Evolutionary conservation across 2,113 vertebrate species (phyloP).

Genomic region (Maccullochella peelii): DNA sequence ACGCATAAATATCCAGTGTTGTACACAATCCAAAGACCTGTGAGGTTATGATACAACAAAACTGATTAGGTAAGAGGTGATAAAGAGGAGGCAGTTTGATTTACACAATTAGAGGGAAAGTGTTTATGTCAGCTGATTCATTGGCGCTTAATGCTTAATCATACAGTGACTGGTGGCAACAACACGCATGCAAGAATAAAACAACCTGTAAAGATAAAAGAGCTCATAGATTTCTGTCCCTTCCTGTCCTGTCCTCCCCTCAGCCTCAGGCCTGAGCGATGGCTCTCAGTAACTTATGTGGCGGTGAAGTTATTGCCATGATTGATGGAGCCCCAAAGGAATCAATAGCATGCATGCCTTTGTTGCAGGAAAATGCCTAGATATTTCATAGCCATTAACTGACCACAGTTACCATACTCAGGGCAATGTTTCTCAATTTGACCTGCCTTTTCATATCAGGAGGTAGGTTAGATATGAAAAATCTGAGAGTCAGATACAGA

Average conservation of each 20-base stretch:
- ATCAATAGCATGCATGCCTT: constrained; percentile 75
- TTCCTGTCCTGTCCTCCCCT: constrained; percentile 21
- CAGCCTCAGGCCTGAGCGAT: constrained; percentile 64
- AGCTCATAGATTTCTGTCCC: constrained; percentile 50
- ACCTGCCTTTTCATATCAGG: constrained; percentile 70
- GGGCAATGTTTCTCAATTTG: constrained; percentile 74
- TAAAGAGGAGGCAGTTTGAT: constrained; percentile 18
- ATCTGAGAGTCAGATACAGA: constrained; percentile 46
- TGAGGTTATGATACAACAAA: background rate
- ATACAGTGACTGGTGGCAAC: constrained; percentile 6
- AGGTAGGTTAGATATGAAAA: constrained; percentile 51
- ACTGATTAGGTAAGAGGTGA: constrained; percentile 20
- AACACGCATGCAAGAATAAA: constrained; percentile 3
- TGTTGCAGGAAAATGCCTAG: constrained; percentile 54
- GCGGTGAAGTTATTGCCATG: constrained; percentile 69
- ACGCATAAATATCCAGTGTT: background rate
- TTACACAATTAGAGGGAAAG: constrained; percentile 27
- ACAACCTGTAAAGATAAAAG: constrained; percentile 51
- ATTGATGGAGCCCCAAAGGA: constrained; percentile 75
- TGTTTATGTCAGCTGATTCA: constrained; percentile 37
- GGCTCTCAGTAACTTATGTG: constrained; percentile 73
- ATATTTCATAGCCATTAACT: constrained; percentile 81
- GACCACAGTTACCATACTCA: constrained; percentile 69
- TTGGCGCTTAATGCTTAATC: constrained; percentile 18
- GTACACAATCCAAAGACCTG: background rate